Conservation (phyloP, 1,140 invertebrate genomes). For the Nautilus pompilius region DNA sequence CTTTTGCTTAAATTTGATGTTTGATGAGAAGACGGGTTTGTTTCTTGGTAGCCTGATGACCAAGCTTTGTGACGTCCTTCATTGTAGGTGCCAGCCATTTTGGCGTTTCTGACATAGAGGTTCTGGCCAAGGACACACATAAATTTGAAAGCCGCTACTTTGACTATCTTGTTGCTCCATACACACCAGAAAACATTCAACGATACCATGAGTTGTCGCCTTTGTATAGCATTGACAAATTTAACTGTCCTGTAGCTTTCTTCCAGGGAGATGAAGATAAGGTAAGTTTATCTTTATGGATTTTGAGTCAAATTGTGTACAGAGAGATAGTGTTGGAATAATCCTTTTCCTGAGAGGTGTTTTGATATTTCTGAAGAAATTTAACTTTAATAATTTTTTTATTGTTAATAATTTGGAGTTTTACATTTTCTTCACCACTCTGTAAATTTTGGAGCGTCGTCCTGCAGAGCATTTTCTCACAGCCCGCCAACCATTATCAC, state of each 20-base stretch:
- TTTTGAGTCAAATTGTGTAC: neutral
- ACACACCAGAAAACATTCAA: slow-evolving; percentile 28
- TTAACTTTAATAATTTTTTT: no score
- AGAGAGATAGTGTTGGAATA: neutral
- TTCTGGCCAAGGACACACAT: slow-evolving; percentile 49
- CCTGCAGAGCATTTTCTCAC: no score
- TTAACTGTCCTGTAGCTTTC: slow-evolving; percentile 48
- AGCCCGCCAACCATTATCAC: no score
- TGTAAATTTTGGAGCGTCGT: no score
- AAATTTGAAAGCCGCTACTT: slow-evolving; percentile 57
- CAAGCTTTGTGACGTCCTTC: neutral
- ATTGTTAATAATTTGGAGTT: no score
- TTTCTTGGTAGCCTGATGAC: no score
- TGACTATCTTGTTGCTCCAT: slow-evolving; percentile 47
- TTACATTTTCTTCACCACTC: no score
- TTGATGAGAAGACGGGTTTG: no score
- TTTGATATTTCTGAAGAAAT: no score
- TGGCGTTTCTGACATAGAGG: slow-evolving; percentile 47
- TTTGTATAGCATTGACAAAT: slow-evolving; percentile 43
- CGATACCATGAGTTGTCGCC: slow-evolving; percentile 48
- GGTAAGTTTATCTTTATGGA: slow-evolving; percentile 20
- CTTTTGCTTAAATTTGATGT: no score
- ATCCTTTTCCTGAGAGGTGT: no score
- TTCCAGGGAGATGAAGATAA: slow-evolving; percentile 56
- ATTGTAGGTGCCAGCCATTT: slow-evolving; percentile 48